A percentile compares a stretch with the other conserved stretches of the same genome.
Conservation (phyloP, 2,797 vertebrate genomes). For the Buceros bicornis region DNA sequence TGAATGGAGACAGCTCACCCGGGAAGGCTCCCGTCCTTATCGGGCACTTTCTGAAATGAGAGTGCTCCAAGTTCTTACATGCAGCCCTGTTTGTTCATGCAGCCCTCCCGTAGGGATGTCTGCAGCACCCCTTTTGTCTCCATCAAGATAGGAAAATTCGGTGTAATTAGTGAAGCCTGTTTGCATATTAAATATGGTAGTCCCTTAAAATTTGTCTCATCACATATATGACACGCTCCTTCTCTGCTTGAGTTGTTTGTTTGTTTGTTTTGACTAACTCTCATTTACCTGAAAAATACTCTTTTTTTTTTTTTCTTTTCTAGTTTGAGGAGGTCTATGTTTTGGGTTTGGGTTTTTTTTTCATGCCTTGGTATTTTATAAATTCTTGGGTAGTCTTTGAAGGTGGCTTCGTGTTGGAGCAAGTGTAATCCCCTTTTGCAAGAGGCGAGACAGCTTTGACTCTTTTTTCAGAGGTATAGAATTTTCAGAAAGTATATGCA, state of each 20-base stretch:
- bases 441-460: slow-evolving; percentile 18
- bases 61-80: background rate
- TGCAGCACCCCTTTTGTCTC: slow-evolving; percentile 18
- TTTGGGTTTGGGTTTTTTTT: background rate
- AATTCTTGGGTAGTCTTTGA: slow-evolving; percentile 59
- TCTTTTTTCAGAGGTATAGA: background rate
- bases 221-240: background rate
- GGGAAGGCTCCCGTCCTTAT: background rate
- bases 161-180: background rate
- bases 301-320: background rate
- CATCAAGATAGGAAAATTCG: slow-evolving; percentile 42
- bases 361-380: slow-evolving; percentile 25
- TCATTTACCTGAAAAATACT: background rate
- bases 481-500: background rate
- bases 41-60: background rate
- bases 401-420: slow-evolving; percentile 54
- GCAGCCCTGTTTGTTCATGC: slow-evolving; percentile 9
- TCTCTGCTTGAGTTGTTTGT: background rate
- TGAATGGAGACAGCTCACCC: background rate
- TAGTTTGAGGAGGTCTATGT: background rate
- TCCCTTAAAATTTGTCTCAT: slow-evolving; percentile 40
- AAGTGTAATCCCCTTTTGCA: slow-evolving; percentile 47
- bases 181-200: background rate
- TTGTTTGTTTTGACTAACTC: slow-evolving; percentile 42
- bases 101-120: background rate